Evolutionary conservation across 2,113 vertebrate species (phyloP), one percentile per base, ranked within the genome.

Genomic region (Climacteris rufus): DNA sequence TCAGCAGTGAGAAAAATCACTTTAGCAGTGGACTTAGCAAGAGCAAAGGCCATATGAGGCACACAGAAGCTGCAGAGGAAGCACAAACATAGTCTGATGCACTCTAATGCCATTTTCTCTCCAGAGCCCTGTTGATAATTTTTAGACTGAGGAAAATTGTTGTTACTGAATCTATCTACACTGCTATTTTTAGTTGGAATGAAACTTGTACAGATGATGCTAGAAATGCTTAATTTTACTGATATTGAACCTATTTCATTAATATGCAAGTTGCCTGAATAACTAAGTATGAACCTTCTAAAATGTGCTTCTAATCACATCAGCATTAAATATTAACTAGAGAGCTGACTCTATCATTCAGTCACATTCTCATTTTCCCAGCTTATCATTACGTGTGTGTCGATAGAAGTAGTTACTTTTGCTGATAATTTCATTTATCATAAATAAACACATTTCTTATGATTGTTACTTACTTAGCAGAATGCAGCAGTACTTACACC

Each of bases 251-350:
- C 52, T 72, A 27, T 91, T 90, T 89, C 86, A 94, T 95, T 93
- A 96, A 91, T 95, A 94, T 84, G 54, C 35, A 87, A 63, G 45
- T 64, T 94, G 82, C 89, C 94, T 96, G 91, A 94, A 90, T 92
- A 91, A 91, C 84, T 96, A 89, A 84, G 44, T 95, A 39, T 10
- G 72, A 96, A 89, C 85, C 63, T 84, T 83, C 87, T 97, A 96
- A 98, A 98, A 79, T 90, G 97, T 95, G 83, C 85, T 96, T 97
- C 96, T 97, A 97, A 97, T 98, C 96, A 96, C 56, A 93, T 64
- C 77, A 94, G 52, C 11, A 0, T 98, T 98, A 98, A 97, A 98
- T 96, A 98, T 97, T 97, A 97, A 98, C 83, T 56, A 94, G 85
- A 71, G 96, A 91, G 47, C 75, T 94, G 91, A 90, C 85, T 87